phyloP scores from a whole-genome alignment of 2,888 invertebrate genomes.

The Morpho helenor region DNA sequence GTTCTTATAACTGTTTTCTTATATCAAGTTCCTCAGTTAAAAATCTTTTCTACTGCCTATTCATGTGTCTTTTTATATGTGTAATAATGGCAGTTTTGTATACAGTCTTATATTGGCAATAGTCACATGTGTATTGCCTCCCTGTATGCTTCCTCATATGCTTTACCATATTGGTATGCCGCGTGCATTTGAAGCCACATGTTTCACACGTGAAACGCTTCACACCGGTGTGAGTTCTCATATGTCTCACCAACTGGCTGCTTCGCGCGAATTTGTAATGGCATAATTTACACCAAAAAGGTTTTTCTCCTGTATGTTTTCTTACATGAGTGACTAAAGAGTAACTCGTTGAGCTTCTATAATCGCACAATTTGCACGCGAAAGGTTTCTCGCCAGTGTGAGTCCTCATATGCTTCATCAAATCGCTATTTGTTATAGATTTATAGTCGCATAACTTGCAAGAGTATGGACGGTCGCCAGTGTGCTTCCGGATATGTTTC shows the following conservation, averaged over 20 bases:
- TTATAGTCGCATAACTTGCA: not conserved
- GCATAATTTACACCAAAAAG: slow-evolving; percentile 1
- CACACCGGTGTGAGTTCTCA: slow-evolving; percentile 3
- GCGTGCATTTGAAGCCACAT: slow-evolving; percentile 4
- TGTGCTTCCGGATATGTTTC: not conserved
- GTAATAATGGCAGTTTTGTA: not conserved
- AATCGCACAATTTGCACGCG: slow-evolving; percentile 2
- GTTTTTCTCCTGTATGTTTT: slow-evolving; percentile 1
- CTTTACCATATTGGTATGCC: not conserved
- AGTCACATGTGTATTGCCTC: not conserved
- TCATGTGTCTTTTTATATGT: not conserved
- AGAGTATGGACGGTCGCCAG: not conserved
- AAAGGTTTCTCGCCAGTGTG: slow-evolving; percentile 5
- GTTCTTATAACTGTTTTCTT: too few species aligned
- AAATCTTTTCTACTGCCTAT: not conserved
- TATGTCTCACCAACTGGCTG: slow-evolving; percentile 5
- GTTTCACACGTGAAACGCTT: not conserved
- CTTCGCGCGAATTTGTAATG: not conserved
- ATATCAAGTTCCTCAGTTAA: too few species aligned
- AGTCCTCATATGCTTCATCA: not conserved
- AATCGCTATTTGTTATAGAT: not conserved
- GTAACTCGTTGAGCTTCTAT: not conserved
- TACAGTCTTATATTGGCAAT: not conserved
- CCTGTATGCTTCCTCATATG: slow-evolving; percentile 1
- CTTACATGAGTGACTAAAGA: not conserved